Evolutionary conservation across 2,888 invertebrate genomes (phyloP), one percentile per base, ranked within the genome.

Genomic region (Hypomecis atomaria): DNA sequence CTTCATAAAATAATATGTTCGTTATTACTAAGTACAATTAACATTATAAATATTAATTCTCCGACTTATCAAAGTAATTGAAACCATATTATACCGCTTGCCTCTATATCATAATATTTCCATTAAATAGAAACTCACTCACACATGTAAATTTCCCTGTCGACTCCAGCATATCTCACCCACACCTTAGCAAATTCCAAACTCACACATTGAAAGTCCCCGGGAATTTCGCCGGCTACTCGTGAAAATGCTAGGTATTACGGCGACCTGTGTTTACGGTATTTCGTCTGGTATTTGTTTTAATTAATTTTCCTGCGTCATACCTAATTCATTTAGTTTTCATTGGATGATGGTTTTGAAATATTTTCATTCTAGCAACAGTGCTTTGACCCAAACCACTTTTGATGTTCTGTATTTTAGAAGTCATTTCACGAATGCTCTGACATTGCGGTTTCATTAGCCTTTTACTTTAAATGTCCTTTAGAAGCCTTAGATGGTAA

Each of bases 261-360:
- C 57, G 40, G 59, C 50, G 62, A 58, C 66, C 59, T 59, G 67
- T 67, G 67, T 67, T 69, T 66, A 60, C 59, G 66, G 61, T 42
- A 62, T 64, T 69, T 65, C 54, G 56, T 63, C 42, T 67, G 69
- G 62, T 57, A 71, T 71, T 70, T 69, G 66, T 67, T 73, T 71
- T 69, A 71, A 69, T 73, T 68, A 67, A 70, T 67, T 73, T 71
- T 60, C 36, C 50, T 64, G 50, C 67, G 62, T 63, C 61, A 64
- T 65, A 23, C 23, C 23, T 23, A 57, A 63, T 69, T 70, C 52
- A 40, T 52, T 38, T 49, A 23, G 61, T 13, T 59, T 61, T 53
- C 8, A 50, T 55, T 44, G 57, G 7, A 59, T 59, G 53, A n/a
- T 38, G 40, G n/a, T 45, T 49, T 52, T 45, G 3, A 38, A 37